Percentiles rank a stretch among this genome's conserved stretches.
phyloP scores from a whole-genome alignment of 35 echinoderm and acorn worm species.

The Amphiura filiformis region DNA sequence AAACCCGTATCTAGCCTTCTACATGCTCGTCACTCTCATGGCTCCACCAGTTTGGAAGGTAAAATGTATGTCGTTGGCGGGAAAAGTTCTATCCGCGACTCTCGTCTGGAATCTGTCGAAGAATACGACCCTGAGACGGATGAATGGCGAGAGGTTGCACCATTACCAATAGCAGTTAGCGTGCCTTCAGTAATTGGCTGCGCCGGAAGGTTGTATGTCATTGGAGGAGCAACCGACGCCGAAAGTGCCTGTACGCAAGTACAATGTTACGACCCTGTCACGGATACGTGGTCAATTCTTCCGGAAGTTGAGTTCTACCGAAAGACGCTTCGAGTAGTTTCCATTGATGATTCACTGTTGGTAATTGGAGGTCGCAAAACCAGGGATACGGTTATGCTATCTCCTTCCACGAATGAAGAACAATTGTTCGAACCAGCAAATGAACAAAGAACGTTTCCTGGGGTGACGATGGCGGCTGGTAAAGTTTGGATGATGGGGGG shows the following conservation, averaged over 20 bases:
- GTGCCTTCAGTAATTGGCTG: constrained; percentile 48
- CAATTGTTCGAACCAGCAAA: constrained; percentile 20
- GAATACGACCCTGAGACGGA: constrained; percentile 35
- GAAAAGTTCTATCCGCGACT: constrained; percentile 43
- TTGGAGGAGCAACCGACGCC: constrained; percentile 67
- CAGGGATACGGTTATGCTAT: constrained; percentile 40
- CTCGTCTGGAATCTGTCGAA: constrained; percentile 57
- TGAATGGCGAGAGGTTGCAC: constrained; percentile 43
- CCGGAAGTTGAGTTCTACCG: constrained; percentile 27
- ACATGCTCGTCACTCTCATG: constrained; percentile 59
- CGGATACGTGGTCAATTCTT: constrained; percentile 48
- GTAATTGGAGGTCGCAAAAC: constrained; percentile 58
- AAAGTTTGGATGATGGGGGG: constrained; percentile 70
- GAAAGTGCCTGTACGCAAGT: constrained; percentile 42
- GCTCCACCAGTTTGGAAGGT: constrained; percentile 21
- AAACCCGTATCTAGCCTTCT: constrained; percentile 37
- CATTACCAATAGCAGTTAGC: constrained; percentile 61
- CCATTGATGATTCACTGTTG: constrained; percentile 21
- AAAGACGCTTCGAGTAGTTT: constrained; percentile 44
- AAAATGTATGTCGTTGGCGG: constrained; percentile 69
- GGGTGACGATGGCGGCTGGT: constrained; percentile 14
- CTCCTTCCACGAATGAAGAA: constrained; percentile 28
- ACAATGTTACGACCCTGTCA: constrained; percentile 47
- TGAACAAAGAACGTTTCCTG: constrained; percentile 55
- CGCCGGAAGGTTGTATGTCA: constrained; percentile 42